Conservation (phyloP, 2,888 invertebrate genomes). For the Pseudococcus longispinus region DNA sequence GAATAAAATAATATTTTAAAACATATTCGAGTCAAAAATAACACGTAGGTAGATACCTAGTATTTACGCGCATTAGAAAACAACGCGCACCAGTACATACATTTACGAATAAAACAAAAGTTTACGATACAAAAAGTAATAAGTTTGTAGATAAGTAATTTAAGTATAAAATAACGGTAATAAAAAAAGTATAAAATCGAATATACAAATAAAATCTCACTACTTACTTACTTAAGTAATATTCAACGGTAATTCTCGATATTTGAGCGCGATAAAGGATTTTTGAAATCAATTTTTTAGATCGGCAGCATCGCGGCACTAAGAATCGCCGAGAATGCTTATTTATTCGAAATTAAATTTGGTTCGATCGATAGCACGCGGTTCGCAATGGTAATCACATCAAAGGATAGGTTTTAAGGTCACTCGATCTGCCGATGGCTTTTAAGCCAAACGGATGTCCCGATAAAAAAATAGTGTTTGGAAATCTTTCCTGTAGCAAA, state of each 20-base stretch:
- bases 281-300: too few species aligned
- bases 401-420: neutral
- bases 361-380: neutral
- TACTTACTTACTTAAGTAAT: neutral
- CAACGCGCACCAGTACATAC: neutral
- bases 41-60: too few species aligned
- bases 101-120: neutral
- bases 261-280: neutral
- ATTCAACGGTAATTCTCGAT: constrained; percentile 4
- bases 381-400: neutral
- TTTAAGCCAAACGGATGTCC: constrained; percentile 43
- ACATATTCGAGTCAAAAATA: too few species aligned
- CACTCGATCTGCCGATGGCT: constrained; percentile 25
- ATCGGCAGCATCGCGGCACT: too few species aligned
- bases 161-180: neutral
- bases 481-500: constrained; percentile 45
- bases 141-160: neutral
- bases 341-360: neutral
- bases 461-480: constrained; percentile 37
- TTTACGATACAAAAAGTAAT: neutral
- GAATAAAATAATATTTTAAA: too few species aligned
- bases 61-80: too few species aligned
- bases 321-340: too few species aligned
- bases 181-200: neutral
- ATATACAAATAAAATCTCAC: neutral